Evolutionary conservation across 2,113 vertebrate species (phyloP), one percentile per base, ranked within the genome.

Genomic region (Leuciscus idus): DNA sequence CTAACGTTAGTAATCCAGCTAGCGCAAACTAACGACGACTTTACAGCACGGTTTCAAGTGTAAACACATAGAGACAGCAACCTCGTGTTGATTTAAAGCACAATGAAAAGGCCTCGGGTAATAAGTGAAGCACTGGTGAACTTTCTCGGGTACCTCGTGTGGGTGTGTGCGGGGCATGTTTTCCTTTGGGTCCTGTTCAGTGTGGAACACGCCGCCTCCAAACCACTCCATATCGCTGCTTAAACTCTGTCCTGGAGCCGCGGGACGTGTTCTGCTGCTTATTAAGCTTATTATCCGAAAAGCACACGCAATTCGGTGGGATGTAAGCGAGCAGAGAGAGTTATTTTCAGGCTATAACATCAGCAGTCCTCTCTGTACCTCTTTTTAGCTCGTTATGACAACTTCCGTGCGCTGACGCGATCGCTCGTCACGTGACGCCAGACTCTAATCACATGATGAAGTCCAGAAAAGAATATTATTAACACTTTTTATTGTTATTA

Each of bases 161-260:
- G n/a, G 75, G 43, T 64, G 81, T 57, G 43, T 72, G 78, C n/a
- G 48, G 82, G 0, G 70, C 33, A 39, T 77, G 68, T 62, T 12
- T 48, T 28, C 81, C 82, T 26, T 72, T 36, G 23, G 62, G 1
- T 86, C 82, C 30, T 93, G 91, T 64, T 90, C 90, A 7, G 78
- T 81, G 2, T 85, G 70, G 52, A 62, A 85, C 85, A 78, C 2
- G 8, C 86, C 36, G 30, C 85, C 84, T 12, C 91, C 88, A 78
- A 90, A 86, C 94, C 94, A 94, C 91, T 95, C 94, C 95, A 95
- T 95, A 6, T 2, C 82, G 19, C 88, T 84, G 81, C 86, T 57
- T 8, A 10, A 23, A 57, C 17, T 87, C 77, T 57, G 62, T 39
- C 15, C 52, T 36, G 4, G 17, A 50, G 52, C 77, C 55, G 62